Base-by-base conservation (phyloP, 2,888 invertebrate genomes). In the Argyresthia goedartella region DNA sequence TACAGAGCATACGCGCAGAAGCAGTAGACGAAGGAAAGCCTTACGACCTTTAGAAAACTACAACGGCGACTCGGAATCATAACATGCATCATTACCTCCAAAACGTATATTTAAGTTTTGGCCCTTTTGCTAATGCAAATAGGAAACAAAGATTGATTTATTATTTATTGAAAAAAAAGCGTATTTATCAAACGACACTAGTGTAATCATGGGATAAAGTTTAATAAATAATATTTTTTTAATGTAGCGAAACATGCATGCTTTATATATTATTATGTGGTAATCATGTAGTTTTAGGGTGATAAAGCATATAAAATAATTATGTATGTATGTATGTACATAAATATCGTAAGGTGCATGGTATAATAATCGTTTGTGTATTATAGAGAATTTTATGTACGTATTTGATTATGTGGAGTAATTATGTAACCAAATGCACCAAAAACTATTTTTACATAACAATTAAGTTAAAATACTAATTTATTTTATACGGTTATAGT, bases 1-100 rank as follows among this genome's bases (percentile, higher is more conserved):
- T 91, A 90, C 64, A 87, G 87, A 59, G 89, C 89, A 46, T 87
- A 90, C 59, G 75, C 79, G 44, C 71, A 73, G 58, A 74, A 76
- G 55, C 84, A 82, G 61, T 81, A 79, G 60, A 54, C 14, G 43
- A 4, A 8, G 34, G 52, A 39, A 64, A 56, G 53, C 61, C 69
- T 76, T 76, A 76, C 79, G 84, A 84, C 81, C 81, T 62, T 70
- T 76, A 72, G 57, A 67, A 68, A 69, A 54, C 42, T 69, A 74
- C 73, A 71, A 75, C 76, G 71, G 74, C 76, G 65, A 66, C 60
- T 58, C 64, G 66, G 71, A 72, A 49, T 52, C 15, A 42, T 46
- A 13, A 65, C 63, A 60, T 36, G 48, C 58, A 53, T 49, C 11
- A 51, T 51, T 53, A 55, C 60, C 61, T 56, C 64, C 63, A 63